Base-by-base conservation (phyloP, 2,797 vertebrate genomes). In the Hoplostethus atlanticus region DNA sequence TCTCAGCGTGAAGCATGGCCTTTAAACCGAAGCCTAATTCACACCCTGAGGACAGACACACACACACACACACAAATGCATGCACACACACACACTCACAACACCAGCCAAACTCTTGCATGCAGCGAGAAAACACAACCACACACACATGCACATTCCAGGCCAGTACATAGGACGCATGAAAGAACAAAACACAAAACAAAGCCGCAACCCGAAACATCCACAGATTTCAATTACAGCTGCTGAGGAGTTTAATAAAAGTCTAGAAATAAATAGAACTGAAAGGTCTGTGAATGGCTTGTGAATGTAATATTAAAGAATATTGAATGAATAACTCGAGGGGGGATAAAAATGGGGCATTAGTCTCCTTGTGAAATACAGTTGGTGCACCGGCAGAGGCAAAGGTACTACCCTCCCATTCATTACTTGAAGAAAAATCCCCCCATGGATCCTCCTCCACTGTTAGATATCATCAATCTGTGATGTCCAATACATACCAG, bases 1-100 rank as follows among this genome's bases (percentile, higher is more conserved):
- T 81, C 81, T 84, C 62, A 0, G 67, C 10, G 42, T 84, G 86
- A 90, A 81, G 73, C 81, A 80, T 85, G 77, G 76, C 73, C 87
- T 80, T 78, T 81, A 84, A 65, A 73, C 57, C 6, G 31, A 61
- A 13, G 80, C 76, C 73, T 82, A 80, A 83, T 85, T 91, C 72
- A 71, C 77, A 83, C 62, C 73, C 81, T 1, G 15, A 82, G 81
- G 85, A 77, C 69, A 68, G 55, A 21, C 73, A 34, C 66, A 28
- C 65, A 65, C 25, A 76, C 56, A 71, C 42, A 62, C 28, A 63
- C 61, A 75, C 51, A 68, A 52, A 73, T 52, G 60, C 52, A 60
- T 64, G 57, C 54, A 56, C 54, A 47, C 47, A 54, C 46, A 62
- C 57, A 7, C 16, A 4, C 34, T 73, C 56, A 17, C 12, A 54